phyloP scores from a whole-genome alignment of 1,140 invertebrate species.

The Drosophila kepulauana region DNA sequence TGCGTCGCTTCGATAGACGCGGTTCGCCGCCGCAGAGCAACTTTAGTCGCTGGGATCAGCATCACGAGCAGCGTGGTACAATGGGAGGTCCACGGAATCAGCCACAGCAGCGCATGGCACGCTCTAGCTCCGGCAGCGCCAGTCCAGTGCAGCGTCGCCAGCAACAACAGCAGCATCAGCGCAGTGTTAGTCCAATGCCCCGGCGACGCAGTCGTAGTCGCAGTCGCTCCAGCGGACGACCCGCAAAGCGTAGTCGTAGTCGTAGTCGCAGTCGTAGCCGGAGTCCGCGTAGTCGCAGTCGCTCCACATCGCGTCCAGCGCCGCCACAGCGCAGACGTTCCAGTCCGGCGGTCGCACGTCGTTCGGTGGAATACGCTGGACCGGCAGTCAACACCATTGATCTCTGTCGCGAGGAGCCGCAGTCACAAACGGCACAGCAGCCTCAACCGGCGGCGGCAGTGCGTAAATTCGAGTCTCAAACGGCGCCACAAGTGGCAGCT shows the following conservation, averaged over 20 bases:
- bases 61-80: conserved; percentile 34
- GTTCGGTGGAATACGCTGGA: conserved; percentile 72
- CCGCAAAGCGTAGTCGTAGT: conserved; percentile 46
- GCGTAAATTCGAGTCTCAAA: conserved; percentile 42
- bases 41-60: conserved; percentile 50
- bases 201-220: conserved; percentile 16
- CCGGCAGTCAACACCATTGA: conserved; percentile 79
- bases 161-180: conserved; percentile 11
- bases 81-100: conserved; percentile 34
- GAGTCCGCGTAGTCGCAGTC: conserved; percentile 61
- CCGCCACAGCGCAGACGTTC: conserved; percentile 50
- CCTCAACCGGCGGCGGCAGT: conserved; percentile 20
- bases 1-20: conserved; percentile 66
- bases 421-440: conserved; percentile 75
- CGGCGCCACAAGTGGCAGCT: conserved; percentile 84
- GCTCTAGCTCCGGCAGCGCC: conserved; percentile 52
- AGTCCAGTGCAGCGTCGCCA: conserved; percentile 48
- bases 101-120: conserved; percentile 31
- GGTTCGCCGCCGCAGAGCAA: conserved; percentile 38
- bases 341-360: conserved; percentile 58
- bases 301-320: conserved; percentile 57
- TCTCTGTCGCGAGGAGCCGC: conserved; percentile 85
- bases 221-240: conserved; percentile 43
- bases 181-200: conserved; percentile 30
- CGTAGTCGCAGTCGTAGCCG: conserved; percentile 42